Evolutionary conservation across 2,113 vertebrate genomes (phyloP), one percentile per base, ranked within the genome.

Genomic region (Nannobrachium achirus): DNA sequence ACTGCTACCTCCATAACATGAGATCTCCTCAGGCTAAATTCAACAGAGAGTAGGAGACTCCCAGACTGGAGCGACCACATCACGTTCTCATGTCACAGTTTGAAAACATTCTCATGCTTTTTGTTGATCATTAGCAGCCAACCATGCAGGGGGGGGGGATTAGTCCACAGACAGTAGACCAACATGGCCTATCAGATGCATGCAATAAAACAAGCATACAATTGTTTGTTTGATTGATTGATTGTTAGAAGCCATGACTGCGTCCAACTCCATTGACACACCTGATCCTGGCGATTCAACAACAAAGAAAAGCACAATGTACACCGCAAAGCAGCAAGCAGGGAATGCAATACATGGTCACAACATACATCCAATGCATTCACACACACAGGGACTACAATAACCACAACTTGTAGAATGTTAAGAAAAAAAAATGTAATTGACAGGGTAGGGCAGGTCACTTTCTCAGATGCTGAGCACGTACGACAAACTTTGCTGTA

Each of bases 1-100:
- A 87, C 85, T 75, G 73, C 79, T 83, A 69, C 73, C 69, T 83
- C 76, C 51, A 72, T 25, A 86, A 59, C 15, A 75, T 56, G 4
- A 74, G 46, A 71, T 58, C 48, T 60, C n/a, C 7, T 62, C 63
- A 56, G 79, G 59, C 8, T 13, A 1, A 0, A 38, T 25, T 65
- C 70, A 14, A 39, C 63, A 72, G 64, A 75, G 58, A 63, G 58
- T 60, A 6, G 51, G 45, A 14, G 13, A 14, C n/a, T n/a, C n/a
- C n/a, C n/a, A 56, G 25, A 33, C 25, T 33, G 25, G 1, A 33
- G 25, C 6, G 25, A 33, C 25, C 25, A 40, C n/a, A 15, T n/a
- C 16, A 33, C 25, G 25, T 33, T 33, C 25, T 71, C 53, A 67
- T 45, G 39, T 77, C 58, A 72, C n/a, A n/a, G n/a, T n/a, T n/a